These are phyloP conservation scores for Sphenodon punctatus DNA, from an alignment of 2,797 vertebrate genomes.

Conservation along the genomic window DNA sequence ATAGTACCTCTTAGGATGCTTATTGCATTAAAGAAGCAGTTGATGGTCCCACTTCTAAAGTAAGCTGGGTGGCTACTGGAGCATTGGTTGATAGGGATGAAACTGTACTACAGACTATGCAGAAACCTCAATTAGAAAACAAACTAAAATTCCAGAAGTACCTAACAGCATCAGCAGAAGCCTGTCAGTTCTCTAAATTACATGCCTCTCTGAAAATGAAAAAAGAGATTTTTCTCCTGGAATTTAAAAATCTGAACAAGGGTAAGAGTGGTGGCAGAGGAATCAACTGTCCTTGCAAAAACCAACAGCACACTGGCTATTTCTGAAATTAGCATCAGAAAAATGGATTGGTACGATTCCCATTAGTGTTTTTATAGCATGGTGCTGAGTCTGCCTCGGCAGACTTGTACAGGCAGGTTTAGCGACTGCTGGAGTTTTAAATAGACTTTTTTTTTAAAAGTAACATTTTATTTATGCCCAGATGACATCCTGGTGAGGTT, in stretches of 20 bases:
- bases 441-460: too few species aligned
- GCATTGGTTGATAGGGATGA: not conserved
- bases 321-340: conserved; percentile 18
- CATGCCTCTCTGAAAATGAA: conserved; percentile 20
- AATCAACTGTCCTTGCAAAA: conserved; percentile 4
- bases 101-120: not conserved
- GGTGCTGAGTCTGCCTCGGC: not conserved
- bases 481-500: not conserved
- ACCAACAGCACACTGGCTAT: not conserved
- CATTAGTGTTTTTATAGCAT: not conserved
- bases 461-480: not conserved
- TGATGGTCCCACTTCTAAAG: conserved; percentile 11
- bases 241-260: not conserved
- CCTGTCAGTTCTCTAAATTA: conserved; percentile 27
- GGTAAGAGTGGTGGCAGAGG: not conserved
- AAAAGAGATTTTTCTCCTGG: not conserved
- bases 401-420: conserved; percentile 19
- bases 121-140: conserved; percentile 26
- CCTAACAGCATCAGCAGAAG: conserved; percentile 11
- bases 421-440: not conserved
- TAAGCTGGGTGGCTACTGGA: conserved; percentile 11
- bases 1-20: not conserved
- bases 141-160: conserved; percentile 2
- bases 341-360: not conserved
- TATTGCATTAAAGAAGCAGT: not conserved